Base-by-base conservation (phyloP, 2,113 vertebrate species). In the Lagopus leucura region DNA sequence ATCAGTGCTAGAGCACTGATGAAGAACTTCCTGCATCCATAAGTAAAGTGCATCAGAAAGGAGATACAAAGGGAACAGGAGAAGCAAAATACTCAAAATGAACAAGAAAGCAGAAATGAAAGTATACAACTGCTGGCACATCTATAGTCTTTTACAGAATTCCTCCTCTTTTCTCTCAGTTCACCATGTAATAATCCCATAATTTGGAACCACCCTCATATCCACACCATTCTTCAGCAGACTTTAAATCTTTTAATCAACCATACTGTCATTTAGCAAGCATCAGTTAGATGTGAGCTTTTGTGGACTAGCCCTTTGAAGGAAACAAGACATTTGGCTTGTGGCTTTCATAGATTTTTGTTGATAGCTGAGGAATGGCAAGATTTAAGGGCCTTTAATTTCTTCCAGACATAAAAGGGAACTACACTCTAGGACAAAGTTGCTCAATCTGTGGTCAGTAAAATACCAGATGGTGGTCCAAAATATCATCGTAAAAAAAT, bases 311-410 rank as follows among this genome's bases (percentile, higher is more conserved):
- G 50, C 14, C 88, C 72, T 90, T 67, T 93, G 64, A 96, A 94
- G 67, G 72, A 92, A 94, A 89, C 47, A 93, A 79, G 82, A 73
- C 54, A 74, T 6, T 81, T 50, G 45, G 69, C 55, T 79, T 80
- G 52, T 66, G 75, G 47, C 61, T 93, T 90, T 86, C 73, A 90
- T 28, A 81, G 73, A 88, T 86, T 86, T 72, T 67, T 95, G 73
- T 21, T 90, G 82, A 92, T 86, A 93, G 86, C 47, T 81, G 52
- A 88, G 73, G 80, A 96, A 95, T 81, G 65, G 28, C 8, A 91
- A 76, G 73, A 95, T 93, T 95, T 88, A 90, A 90, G 34, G 76
- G 83, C 90, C 34, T 71, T 86, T 69, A 73, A 94, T 55, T 90
- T 86, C 65, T 67, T 95, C 69, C 86, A 57, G 67, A 74, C 45